These are phyloP conservation scores for Tympanoctomys barrerae DNA, from an alignment of 2,797 vertebrate species.

Conservation along the genomic window DNA sequence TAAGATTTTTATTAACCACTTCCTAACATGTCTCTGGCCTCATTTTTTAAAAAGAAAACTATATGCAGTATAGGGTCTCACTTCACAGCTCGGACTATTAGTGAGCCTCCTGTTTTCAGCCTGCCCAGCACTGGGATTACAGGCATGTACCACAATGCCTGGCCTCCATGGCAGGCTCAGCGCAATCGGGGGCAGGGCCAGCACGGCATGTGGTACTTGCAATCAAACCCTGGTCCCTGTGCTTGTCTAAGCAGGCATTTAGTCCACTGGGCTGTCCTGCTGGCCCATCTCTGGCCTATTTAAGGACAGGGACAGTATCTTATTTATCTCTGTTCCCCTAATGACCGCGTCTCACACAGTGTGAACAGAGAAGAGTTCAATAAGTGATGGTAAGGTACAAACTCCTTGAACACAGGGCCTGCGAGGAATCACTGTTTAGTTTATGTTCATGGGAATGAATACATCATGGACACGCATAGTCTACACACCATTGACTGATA, in stretches of 20 bases:
- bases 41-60: too few species aligned
- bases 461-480: not conserved
- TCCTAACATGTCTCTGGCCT: not conserved
- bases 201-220: too few species aligned
- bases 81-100: too few species aligned
- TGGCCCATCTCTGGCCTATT: not conserved
- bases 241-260: too few species aligned
- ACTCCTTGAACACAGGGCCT: not conserved
- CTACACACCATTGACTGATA: not conserved
- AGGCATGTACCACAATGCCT: too few species aligned
- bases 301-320: not conserved
- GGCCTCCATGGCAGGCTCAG: too few species aligned
- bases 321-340: not conserved
- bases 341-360: not conserved
- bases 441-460: conserved; percentile 9
- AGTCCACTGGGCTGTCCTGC: too few species aligned
- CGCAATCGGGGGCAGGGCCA: too few species aligned
- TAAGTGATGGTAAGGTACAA: not conserved
- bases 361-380: not conserved
- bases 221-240: too few species aligned
- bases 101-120: too few species aligned
- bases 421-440: not conserved
- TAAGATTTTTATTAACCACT: not conserved
- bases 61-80: too few species aligned
- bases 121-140: too few species aligned